A percentile compares a stretch with the other conserved stretches of the same genome.
phyloP scores from a whole-genome alignment of 1,140 invertebrate genomes.

The Drosophila pachea region DNA sequence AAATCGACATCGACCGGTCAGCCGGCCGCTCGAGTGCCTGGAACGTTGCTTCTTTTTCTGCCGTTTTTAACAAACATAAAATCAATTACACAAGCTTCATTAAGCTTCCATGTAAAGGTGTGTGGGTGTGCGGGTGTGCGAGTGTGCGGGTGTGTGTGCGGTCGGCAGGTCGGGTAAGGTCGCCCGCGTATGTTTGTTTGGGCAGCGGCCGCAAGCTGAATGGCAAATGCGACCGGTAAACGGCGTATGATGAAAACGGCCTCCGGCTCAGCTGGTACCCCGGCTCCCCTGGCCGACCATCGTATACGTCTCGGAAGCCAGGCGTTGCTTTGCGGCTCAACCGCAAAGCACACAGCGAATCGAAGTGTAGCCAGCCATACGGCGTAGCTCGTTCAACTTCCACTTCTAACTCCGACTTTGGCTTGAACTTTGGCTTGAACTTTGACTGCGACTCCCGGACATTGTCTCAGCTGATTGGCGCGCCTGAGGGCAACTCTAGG shows the following conservation, averaged over 20 bases:
- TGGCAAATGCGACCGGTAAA: constrained; percentile 33
- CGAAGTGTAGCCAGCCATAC: background rate
- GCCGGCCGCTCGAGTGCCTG: constrained; percentile 27
- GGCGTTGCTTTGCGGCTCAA: background rate
- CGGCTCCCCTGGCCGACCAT: background rate
- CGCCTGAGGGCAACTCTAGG: constrained; percentile 19
- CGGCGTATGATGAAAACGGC: constrained; percentile 42
- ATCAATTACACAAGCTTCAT: constrained; percentile 76
- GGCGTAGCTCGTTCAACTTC: background rate
- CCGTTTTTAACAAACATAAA: constrained; percentile 76
- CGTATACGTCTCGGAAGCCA: background rate
- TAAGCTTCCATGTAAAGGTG: constrained; percentile 52
- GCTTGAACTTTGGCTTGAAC: background rate
- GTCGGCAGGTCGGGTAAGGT: constrained; percentile 37
- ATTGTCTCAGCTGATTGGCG: constrained; percentile 32
- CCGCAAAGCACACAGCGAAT: constrained; percentile 5
- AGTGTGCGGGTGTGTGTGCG: constrained; percentile 16
- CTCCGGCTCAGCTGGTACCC: constrained; percentile 16
- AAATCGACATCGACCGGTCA: constrained; percentile 49
- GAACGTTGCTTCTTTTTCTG: constrained; percentile 69
- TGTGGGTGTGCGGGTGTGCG: constrained; percentile 7
- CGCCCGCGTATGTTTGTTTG: constrained; percentile 19
- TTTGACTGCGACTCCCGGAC: constrained; percentile 22
- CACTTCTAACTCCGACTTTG: constrained; percentile 1
- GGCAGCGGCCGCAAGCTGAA: constrained; percentile 25